Conservation (phyloP, 2,113 vertebrate species). For the Thomomys bottae region DNA sequence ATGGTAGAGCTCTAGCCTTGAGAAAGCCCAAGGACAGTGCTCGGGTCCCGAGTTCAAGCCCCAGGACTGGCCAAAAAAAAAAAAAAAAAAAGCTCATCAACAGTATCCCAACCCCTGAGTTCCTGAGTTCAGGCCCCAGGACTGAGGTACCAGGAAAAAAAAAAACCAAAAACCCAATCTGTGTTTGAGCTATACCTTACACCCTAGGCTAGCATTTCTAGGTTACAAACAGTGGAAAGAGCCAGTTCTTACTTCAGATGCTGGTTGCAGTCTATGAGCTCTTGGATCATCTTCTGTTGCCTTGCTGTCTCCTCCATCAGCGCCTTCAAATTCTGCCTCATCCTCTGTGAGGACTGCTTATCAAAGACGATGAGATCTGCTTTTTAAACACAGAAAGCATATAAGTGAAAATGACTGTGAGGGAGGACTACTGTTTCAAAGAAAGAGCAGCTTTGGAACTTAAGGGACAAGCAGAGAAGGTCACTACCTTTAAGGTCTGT, state of each 20-base stretch:
- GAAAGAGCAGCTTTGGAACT: conserved; percentile 18
- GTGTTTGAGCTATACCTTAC: no score
- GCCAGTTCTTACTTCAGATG: conserved; percentile 88
- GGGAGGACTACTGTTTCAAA: not conserved
- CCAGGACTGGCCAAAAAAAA: no score
- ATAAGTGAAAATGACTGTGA: no score
- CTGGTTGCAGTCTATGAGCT: conserved; percentile 90
- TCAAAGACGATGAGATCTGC: conserved; percentile 90
- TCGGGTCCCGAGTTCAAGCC: no score
- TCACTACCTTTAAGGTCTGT: conserved; percentile 85
- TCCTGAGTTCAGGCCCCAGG: no score
- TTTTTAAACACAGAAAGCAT: not conserved
- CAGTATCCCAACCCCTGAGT: no score
- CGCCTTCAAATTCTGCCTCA: conserved; percentile 87
- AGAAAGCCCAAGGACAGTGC: no score
- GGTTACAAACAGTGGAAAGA: not conserved
- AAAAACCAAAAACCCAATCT: no score
- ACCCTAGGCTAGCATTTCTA: not conserved
- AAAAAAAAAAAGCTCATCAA: no score
- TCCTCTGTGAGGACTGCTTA: conserved; percentile 84
- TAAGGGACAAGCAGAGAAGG: not conserved
- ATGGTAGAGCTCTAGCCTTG: no score
- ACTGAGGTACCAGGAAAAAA: no score
- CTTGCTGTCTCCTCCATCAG: conserved; percentile 89
- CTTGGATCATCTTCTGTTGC: conserved; percentile 89